phyloP scores from a whole-genome alignment of 2,888 invertebrate genomes.

The Brenthis daphne region DNA sequence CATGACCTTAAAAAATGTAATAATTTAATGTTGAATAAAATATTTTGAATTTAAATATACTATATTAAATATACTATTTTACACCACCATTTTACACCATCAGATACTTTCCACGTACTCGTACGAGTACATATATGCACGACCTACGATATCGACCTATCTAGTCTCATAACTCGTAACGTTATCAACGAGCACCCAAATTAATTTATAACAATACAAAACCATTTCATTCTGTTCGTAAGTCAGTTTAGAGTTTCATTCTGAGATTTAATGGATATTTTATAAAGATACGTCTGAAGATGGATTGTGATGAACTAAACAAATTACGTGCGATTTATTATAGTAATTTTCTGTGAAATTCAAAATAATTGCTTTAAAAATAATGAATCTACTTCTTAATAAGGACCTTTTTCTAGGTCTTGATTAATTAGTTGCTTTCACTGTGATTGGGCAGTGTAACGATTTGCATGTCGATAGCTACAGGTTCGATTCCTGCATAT shows the following conservation, averaged over 20 bases:
- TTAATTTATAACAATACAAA: conserved; percentile 24
- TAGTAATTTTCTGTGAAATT: conserved; percentile 6
- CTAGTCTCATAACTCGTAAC: no score
- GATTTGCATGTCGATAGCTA: no score
- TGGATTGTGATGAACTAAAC: conserved; percentile 23
- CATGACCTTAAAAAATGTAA: no score
- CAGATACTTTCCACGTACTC: no score
- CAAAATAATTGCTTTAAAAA: conserved; percentile 5
- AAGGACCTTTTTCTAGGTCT: background rate
- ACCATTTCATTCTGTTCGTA: conserved; percentile 26
- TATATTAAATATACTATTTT: no score
- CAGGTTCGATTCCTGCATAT: no score
- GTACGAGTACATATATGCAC: no score
- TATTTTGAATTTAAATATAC: no score
- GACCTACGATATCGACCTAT: no score
- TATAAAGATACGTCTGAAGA: conserved; percentile 20
- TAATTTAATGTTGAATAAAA: no score
- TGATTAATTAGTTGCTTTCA: background rate
- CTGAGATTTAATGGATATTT: conserved; percentile 28
- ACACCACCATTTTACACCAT: no score
- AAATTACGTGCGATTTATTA: conserved; percentile 20
- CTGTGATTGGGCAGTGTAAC: background rate
- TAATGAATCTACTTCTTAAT: background rate
- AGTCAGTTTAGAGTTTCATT: conserved; percentile 24
- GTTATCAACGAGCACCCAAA: conserved; percentile 5